These are phyloP conservation scores for Palloptera scutellata DNA, from an alignment of 2,888 invertebrate species.

Conservation along the genomic window DNA sequence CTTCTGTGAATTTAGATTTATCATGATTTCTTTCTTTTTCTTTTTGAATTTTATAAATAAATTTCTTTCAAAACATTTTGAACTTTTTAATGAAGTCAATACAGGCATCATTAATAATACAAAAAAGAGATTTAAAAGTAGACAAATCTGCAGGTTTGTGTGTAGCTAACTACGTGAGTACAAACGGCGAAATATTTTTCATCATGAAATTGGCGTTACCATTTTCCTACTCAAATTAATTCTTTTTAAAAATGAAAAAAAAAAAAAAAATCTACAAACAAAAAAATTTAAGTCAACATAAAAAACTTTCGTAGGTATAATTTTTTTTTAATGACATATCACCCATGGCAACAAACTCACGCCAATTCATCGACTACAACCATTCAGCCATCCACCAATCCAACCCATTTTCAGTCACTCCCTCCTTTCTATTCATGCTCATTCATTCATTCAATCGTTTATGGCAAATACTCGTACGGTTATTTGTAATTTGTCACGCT, in stretches of 20 bases:
- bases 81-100: no score
- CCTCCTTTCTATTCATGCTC: no score
- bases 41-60: no score
- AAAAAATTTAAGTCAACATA: background rate
- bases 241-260: background rate
- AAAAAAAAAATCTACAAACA: background rate
- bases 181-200: no score
- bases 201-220: background rate
- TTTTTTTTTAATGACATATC: constrained; percentile 10
- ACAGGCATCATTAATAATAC: no score
- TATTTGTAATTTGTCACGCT: constrained; percentile 18
- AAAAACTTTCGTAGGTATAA: background rate
- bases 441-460: background rate
- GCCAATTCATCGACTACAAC: background rate
- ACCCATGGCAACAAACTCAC: constrained; percentile 4
- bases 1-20: no score
- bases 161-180: no score
- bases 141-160: no score
- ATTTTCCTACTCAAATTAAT: constrained; percentile 14
- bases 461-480: no score
- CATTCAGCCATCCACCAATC: background rate
- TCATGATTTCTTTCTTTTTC: no score
- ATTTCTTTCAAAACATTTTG: no score
- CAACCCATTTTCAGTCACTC: background rate
- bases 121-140: no score